These are phyloP conservation scores for Malurus splendens DNA, from an alignment of 2,797 vertebrate genomes.

Conservation along the genomic window DNA sequence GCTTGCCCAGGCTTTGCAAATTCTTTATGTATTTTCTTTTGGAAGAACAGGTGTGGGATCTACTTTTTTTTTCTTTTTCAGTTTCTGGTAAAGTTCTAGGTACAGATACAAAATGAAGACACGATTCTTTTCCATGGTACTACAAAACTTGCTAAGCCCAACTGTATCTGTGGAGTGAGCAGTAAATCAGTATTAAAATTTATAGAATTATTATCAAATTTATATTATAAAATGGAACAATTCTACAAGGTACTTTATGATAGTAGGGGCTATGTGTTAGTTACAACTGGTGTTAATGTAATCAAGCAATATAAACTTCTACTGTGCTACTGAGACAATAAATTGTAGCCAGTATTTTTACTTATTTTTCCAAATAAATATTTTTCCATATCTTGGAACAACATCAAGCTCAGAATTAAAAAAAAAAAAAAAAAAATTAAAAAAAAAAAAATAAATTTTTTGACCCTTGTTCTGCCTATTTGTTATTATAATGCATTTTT, in stretches of 20 bases:
- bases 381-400: neutral
- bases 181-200: neutral
- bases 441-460: neutral
- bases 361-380: neutral
- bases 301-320: neutral
- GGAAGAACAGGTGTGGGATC: neutral
- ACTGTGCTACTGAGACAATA: neutral
- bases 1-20: neutral
- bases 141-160: neutral
- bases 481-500: neutral
- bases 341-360: neutral
- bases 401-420: neutral
- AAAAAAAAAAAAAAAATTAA: neutral
- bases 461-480: neutral
- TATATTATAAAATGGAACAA: neutral
- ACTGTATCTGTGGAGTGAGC: neutral
- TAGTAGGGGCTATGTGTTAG: neutral
- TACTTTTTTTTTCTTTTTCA: neutral
- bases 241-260: neutral
- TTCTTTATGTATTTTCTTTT: neutral
- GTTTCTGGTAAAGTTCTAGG: neutral
- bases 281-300: neutral
- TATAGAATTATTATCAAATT: neutral
- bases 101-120: neutral
- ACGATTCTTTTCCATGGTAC: neutral